Base-by-base conservation (phyloP, 64 coral and sea anemone species). In the Dendronephthya gigantea region DNA sequence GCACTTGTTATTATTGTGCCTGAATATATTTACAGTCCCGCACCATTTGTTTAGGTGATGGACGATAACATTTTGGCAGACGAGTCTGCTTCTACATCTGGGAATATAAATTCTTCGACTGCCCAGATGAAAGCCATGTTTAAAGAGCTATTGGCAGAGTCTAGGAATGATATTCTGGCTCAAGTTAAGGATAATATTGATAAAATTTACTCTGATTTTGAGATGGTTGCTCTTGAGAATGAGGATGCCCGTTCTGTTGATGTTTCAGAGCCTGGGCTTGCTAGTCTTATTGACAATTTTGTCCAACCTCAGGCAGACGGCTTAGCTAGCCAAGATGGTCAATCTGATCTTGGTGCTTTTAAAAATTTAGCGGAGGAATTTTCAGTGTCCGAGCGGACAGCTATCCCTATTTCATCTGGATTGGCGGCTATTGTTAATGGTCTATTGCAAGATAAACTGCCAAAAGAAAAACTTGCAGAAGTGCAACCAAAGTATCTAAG, bases 401-500 rank as follows among this genome's bases (percentile, higher is more conserved):
- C 85, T 7, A 7, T 33, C 2, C 29, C 85, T 25, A 70, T 86
- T 69, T 14, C 34, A 9, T 9, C 58, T 23, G 66, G 66, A 9
- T 86, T 43, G 58, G 4, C 85, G 22, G 58, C 68, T 1, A 86
- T 86, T 39, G 85, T 86, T 22, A 69, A 86, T 17, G 39, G 85
- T 40, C 19, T 72, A 35, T 22, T 86, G 1, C 5, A 65, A 39
- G 82, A 85, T 22, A 90, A 90, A 48, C 83, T 90, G 33, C 6
- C 83, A 0, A 56, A 90, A 81, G 29, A 49, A n/a, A 14, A 90
- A 90, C 39, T 76, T 3, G 9, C 69, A 3, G 83, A 85, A 9
- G 50, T 85, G 56, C 83, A 90, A 48, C 39, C 52, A 31, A 89
- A 89, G 40, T 84, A 65, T 69, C 23, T 90, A 3, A 90, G 59